phyloP scores from a whole-genome alignment of 2,888 invertebrate genomes.

The Subacronicta megacephala region DNA sequence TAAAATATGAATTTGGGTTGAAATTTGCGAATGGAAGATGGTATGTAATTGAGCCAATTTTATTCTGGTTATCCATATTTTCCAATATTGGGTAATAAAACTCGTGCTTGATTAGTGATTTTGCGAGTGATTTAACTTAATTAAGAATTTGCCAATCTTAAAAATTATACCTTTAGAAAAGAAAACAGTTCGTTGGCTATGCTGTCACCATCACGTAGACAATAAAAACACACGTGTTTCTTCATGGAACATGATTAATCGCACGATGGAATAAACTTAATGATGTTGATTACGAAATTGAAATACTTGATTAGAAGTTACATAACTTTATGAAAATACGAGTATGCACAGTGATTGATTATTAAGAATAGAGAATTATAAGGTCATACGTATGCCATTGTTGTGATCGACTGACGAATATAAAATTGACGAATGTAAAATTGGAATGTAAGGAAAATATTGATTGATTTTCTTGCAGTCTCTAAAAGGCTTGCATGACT shows the following conservation, averaged over 20 bases:
- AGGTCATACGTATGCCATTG: constrained; percentile 20
- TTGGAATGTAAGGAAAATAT: background rate
- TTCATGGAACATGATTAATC: constrained; percentile 52
- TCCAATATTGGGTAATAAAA: background rate
- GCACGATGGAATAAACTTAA: constrained; percentile 30
- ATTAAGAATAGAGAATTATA: constrained; percentile 39
- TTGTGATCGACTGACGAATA: constrained; percentile 22
- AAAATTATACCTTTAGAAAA: constrained; percentile 15
- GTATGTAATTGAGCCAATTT: background rate
- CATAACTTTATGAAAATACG: constrained; percentile 36
- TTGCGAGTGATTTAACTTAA: constrained; percentile 14
- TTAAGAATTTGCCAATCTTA: constrained; percentile 24
- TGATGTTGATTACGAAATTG: constrained; percentile 37
- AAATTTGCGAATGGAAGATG: background rate
- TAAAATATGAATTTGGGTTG: too few species aligned
- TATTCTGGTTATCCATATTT: background rate
- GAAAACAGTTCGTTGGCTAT: constrained; percentile 3
- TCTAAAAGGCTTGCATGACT: too few species aligned
- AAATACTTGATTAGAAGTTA: constrained; percentile 38
- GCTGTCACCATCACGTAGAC: constrained; percentile 23
- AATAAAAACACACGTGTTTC: constrained; percentile 28
- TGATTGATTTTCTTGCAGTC: background rate
- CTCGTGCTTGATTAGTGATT: background rate
- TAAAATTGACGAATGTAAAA: too few species aligned
- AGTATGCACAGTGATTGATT: constrained; percentile 47